Conservation (phyloP, 2,888 invertebrate genomes). For the Andrena dorsata region DNA sequence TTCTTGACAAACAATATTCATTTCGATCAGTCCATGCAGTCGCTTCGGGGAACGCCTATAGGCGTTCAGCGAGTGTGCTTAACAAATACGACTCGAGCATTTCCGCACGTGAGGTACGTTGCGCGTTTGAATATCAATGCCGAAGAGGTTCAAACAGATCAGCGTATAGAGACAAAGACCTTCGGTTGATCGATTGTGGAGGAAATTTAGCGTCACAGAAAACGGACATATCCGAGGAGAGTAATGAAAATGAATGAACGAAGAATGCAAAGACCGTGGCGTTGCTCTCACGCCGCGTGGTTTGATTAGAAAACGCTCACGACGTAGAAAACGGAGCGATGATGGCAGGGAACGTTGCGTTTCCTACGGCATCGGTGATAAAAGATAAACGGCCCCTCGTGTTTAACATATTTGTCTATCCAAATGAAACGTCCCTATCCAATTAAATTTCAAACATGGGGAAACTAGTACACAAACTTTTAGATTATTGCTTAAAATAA, state of each 20-base stretch:
- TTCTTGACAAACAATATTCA: no score
- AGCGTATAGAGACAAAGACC: background rate
- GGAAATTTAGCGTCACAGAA: background rate
- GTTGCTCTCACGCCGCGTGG: background rate
- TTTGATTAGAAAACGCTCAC: constrained; percentile 15
- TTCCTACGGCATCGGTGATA: background rate
- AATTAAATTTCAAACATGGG: background rate
- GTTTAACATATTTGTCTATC: constrained; percentile 25
- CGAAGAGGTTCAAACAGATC: no score
- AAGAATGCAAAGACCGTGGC: background rate
- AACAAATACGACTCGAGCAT: no score
- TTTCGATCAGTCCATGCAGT: no score
- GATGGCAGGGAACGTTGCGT: constrained; percentile 6
- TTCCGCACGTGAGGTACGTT: no score
- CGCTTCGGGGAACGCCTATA: no score
- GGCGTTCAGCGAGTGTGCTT: no score
- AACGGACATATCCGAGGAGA: background rate
- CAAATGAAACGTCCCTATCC: constrained; percentile 9
- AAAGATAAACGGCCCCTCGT: constrained; percentile 15
- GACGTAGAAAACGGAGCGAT: constrained; percentile 19
- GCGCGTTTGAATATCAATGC: no score
- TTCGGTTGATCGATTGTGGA: background rate
- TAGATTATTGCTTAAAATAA: background rate
- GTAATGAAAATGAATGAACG: constrained; percentile 18
- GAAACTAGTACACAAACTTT: background rate